Percentiles rank a stretch among this genome's conserved stretches.
These are phyloP conservation scores for Creontiades dilutus DNA, from an alignment of 2,888 invertebrate genomes.

Conservation along the genomic window DNA sequence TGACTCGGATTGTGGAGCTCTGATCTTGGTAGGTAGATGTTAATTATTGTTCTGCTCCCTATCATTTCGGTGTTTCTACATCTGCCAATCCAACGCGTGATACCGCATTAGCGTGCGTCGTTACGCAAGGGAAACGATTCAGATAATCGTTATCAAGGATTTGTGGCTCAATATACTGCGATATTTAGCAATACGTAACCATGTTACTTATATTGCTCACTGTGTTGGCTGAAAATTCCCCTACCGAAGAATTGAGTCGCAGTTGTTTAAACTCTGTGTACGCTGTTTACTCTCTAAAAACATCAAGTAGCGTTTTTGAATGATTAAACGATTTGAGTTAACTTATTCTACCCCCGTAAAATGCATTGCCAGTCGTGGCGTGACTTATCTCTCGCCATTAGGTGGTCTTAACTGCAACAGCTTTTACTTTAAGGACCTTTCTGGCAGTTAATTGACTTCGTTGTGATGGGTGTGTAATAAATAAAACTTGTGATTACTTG, in stretches of 20 bases:
- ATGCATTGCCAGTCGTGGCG: no score
- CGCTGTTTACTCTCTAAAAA: no score
- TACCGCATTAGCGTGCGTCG: constrained; percentile 32
- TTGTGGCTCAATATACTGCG: constrained; percentile 38
- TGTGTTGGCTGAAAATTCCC: no score
- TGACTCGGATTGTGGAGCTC: neutral
- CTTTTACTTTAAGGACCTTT: neutral
- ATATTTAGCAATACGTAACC: constrained; percentile 37
- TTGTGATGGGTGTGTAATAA: neutral
- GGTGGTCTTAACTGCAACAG: no score
- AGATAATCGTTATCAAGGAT: constrained; percentile 54
- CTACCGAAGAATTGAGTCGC: no score
- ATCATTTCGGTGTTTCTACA: constrained; percentile 21
- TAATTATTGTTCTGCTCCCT: constrained; percentile 11
- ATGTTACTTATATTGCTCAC: neutral
- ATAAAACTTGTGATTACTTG: no score
- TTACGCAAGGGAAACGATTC: constrained; percentile 33
- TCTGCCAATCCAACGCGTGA: constrained; percentile 38
- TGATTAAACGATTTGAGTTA: no score
- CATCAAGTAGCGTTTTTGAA: no score
- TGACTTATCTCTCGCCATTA: no score
- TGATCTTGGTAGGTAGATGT: neutral
- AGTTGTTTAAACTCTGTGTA: no score
- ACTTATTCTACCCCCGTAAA: no score
- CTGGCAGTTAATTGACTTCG: neutral